Base-by-base conservation (phyloP, 2,888 invertebrate species). In the Villa cingulata region DNA sequence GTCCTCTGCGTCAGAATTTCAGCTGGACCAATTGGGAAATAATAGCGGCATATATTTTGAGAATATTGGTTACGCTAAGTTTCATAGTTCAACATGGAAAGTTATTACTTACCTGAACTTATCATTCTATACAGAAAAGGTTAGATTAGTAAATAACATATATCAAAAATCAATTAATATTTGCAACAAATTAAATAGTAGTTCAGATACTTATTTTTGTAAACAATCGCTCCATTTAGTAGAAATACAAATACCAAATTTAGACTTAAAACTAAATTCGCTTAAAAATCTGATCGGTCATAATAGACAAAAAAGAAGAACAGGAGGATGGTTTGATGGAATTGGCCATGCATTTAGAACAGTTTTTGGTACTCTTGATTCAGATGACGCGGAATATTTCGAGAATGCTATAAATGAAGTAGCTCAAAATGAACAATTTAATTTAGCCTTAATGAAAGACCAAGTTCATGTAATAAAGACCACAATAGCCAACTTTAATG, bases 401-500 rank as follows among this genome's bases (percentile, higher is more conserved):
- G 38, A 53, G 12, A 23, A 52, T 23, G 51, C 52, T 3, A 56
- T 58, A 29, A 50, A 53, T 6, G 32, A 49, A 16, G 34, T 56
- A 10, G 36, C 47, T 17, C 37, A 45, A 15, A 48, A 53, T 36
- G 54, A 56, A 32, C 34, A 53, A 19, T 45, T 51, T 37, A 37
- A 48, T 14, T 27, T 37, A 17, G 41, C 48, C 19, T 32, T 56
- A 47, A 40, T 55, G 41, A 52, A 55, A 46, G 44, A 53, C 37
- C 55, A 57, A 49, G 46, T 52, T 16, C 53, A 54, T 38, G 48
- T 55, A 14, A 41, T 56, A 3, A 43, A 46, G 36, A 39, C 48
- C 4, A 51, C 54, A 5, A 54, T 56, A 4, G 41, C 49, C 9
- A 56, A 51, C 23, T 55, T 54, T 32, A 54, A 56, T 38, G 43